Percentiles rank a stretch among this genome's conserved stretches.
These are phyloP conservation scores for Temnopleurus reevesii DNA, from an alignment of 53 echinoderm and acorn worm species.

Conservation along the genomic window DNA sequence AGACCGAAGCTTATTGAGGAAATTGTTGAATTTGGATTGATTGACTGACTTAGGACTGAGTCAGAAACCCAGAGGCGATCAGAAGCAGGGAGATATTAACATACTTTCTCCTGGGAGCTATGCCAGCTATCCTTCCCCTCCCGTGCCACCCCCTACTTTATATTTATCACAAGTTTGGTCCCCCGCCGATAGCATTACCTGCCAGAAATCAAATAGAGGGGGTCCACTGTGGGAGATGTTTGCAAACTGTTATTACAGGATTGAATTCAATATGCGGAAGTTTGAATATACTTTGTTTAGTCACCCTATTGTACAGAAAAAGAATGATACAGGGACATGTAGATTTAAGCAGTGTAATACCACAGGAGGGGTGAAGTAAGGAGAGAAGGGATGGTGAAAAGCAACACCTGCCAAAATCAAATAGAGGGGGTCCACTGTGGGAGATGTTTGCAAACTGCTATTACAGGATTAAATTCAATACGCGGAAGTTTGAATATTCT, in stretches of 20 bases:
- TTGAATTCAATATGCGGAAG: no score
- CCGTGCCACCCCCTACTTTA: not conserved
- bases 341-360: no score
- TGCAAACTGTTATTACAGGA: no score
- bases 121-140: slow-evolving; percentile 19
- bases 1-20: slow-evolving; percentile 36
- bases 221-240: no score
- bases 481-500: not conserved
- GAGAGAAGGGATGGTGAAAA: no score
- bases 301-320: not conserved
- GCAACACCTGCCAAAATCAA: not conserved
- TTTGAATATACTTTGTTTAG: not conserved
- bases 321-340: no score
- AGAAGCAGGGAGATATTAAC: not conserved
- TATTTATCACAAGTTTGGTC: not conserved
- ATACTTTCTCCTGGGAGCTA: not conserved
- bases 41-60: slow-evolving; percentile 34
- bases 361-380: no score
- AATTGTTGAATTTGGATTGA: slow-evolving; percentile 59
- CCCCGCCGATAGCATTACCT: not conserved
- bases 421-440: slow-evolving; percentile 1
- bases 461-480: no score
- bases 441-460: no score
- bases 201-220: not conserved
- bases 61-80: slow-evolving; percentile 31